These are phyloP conservation scores for Steinernema feltiae DNA, from an alignment of 1,140 invertebrate species.

Conservation along the genomic window DNA sequence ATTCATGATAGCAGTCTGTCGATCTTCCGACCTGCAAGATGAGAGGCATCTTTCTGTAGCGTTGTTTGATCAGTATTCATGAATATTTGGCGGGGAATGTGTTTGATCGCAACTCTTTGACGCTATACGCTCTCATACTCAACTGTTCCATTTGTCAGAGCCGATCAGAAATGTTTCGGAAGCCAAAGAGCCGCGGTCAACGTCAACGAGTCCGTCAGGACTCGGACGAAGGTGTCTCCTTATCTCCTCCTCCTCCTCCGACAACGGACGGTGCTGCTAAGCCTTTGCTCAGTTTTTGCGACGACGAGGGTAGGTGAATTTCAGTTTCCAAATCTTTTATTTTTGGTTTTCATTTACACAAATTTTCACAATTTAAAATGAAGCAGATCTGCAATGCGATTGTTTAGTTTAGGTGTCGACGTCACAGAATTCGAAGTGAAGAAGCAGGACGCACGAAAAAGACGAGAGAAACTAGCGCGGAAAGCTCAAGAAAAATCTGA, in stretches of 20 bases:
- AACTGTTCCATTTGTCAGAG: too few relatives aligned
- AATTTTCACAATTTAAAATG: neutral
- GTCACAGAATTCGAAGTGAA: neutral
- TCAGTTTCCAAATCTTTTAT: neutral
- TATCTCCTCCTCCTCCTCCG: neutral
- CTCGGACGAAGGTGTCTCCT: neutral
- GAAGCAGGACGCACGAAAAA: neutral
- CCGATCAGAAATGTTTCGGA: neutral
- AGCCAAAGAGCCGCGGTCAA: neutral
- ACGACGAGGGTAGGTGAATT: slow-evolving; percentile 8
- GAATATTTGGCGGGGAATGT: too few relatives aligned
- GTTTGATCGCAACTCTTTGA: too few relatives aligned
- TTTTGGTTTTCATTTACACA: neutral
- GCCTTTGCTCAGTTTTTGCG: neutral
- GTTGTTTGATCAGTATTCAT: too few relatives aligned
- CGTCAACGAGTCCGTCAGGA: neutral
- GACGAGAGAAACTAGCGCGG: neutral
- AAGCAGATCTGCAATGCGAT: neutral
- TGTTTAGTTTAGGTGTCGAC: neutral
- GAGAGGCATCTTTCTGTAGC: too few relatives aligned
- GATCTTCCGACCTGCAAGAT: too few relatives aligned
- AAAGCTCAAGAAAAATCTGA: neutral
- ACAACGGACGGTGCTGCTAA: neutral
- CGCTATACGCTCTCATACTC: too few relatives aligned
- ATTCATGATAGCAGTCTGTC: too few relatives aligned